Conservation (phyloP, 2,113 vertebrate genomes). For the Clinocottus analis region DNA sequence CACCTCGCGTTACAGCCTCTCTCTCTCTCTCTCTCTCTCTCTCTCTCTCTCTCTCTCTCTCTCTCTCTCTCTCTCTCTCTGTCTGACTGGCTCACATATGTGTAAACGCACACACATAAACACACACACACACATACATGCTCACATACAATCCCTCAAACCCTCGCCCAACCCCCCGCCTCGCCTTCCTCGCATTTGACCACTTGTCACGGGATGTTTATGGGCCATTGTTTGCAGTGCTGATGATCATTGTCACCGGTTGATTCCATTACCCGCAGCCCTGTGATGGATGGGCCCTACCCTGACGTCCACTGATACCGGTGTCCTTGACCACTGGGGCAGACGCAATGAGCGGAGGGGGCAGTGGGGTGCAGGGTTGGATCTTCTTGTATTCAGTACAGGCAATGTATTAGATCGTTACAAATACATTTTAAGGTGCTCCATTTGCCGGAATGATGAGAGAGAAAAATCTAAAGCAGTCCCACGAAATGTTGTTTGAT, state of each 20-base stretch:
- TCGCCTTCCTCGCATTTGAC: slow-evolving; percentile 62
- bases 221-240: slow-evolving; percentile 83
- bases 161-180: slow-evolving; percentile 40
- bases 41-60: slow-evolving; percentile 3
- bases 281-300: slow-evolving; percentile 82
- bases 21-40: slow-evolving; percentile 26
- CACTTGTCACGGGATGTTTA: slow-evolving; percentile 84
- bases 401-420: background rate
- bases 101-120: slow-evolving; percentile 22
- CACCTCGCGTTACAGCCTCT: slow-evolving; percentile 41
- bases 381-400: slow-evolving; percentile 25
- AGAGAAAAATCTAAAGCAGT: background rate
- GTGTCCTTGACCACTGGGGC: slow-evolving; percentile 84
- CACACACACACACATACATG: slow-evolving; percentile 30
- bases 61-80: background rate
- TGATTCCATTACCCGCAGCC: slow-evolving; percentile 83
- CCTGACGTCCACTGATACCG: slow-evolving; percentile 77
- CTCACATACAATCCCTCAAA: slow-evolving; percentile 41
- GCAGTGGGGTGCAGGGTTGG: slow-evolving; percentile 22
- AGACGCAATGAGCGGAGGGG: slow-evolving; percentile 52
- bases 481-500: background rate
- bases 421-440: background rate
- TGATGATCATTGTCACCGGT: slow-evolving; percentile 85
- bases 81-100: slow-evolving; percentile 44
- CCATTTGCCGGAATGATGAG: background rate